A percentile compares a stretch with the other conserved stretches of the same genome.
These are phyloP conservation scores for Dastarcus helophoroides DNA, from an alignment of 2,888 invertebrate genomes.

Conservation along the genomic window DNA sequence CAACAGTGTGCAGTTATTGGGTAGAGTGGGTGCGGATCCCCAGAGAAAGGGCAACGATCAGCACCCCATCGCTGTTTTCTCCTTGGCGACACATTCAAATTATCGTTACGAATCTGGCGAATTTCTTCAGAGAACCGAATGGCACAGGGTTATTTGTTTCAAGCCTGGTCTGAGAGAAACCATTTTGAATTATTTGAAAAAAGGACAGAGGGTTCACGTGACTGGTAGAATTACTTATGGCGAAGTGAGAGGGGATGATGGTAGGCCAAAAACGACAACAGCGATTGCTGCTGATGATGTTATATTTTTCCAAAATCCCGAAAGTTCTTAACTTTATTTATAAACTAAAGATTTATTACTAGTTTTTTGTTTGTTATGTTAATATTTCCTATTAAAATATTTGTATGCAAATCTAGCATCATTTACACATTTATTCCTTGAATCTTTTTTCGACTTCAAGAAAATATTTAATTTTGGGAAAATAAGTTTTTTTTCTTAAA, in stretches of 20 bases:
- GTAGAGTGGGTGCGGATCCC: slow-evolving; percentile 81
- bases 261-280: slow-evolving; percentile 58
- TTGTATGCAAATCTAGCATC: too few species aligned
- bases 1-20: slow-evolving; percentile 74
- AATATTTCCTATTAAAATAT: too few species aligned
- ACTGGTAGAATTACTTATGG: slow-evolving; percentile 76
- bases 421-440: too few species aligned
- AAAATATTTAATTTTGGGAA: too few species aligned
- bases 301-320: slow-evolving; percentile 69
- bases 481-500: too few species aligned
- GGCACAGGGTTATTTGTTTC: slow-evolving; percentile 84
- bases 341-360: too few species aligned
- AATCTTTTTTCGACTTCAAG: too few species aligned
- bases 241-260: slow-evolving; percentile 69
- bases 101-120: slow-evolving; percentile 74
- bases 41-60: slow-evolving; percentile 70
- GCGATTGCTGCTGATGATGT: slow-evolving; percentile 80
- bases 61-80: slow-evolving; percentile 81
- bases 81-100: slow-evolving; percentile 79
- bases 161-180: slow-evolving; percentile 70
- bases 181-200: slow-evolving; percentile 67
- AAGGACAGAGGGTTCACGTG: slow-evolving; percentile 76
- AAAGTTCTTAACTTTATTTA: too few species aligned
- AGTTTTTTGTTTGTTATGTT: too few species aligned
- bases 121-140: slow-evolving; percentile 75